phyloP scores from a whole-genome alignment of 2,113 vertebrate species.

The Taurulus bubalis region DNA sequence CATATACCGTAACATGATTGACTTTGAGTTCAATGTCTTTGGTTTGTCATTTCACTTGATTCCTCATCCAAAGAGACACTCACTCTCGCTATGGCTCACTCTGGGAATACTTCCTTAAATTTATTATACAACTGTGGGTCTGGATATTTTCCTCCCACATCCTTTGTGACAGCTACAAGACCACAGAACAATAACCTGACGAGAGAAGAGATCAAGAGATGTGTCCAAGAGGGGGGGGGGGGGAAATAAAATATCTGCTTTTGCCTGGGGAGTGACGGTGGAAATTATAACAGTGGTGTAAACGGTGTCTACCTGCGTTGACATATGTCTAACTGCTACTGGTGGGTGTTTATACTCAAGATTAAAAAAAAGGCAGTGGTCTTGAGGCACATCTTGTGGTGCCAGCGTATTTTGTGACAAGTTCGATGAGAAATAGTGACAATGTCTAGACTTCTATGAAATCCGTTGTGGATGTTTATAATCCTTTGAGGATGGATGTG shows the following conservation, averaged over 20 bases:
- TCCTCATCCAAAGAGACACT: constrained; percentile 10
- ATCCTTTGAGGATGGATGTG: not conserved
- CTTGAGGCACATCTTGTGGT: not conserved
- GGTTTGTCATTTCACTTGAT: constrained; percentile 12
- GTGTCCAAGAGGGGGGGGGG: not conserved
- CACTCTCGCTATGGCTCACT: not conserved
- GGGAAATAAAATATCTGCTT: not conserved
- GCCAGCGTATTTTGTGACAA: constrained; percentile 3
- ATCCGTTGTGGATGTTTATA: not conserved
- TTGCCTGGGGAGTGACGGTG: not conserved
- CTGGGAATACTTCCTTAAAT: not conserved
- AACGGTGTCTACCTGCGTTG: constrained; percentile 14
- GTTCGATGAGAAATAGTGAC: not conserved
- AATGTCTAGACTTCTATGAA: not conserved
- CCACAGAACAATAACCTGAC: constrained; percentile 27
- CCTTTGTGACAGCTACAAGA: constrained; percentile 12
- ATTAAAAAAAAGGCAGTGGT: not conserved
- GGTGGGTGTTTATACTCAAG: constrained; percentile 12
- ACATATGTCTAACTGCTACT: constrained; percentile 16
- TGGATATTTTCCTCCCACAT: constrained; percentile 22
- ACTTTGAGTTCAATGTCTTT: not conserved
- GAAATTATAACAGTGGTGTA: not conserved
- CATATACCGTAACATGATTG: too few relatives aligned
- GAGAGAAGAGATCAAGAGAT: constrained; percentile 4
- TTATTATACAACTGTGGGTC: constrained; percentile 8